phyloP scores from a whole-genome alignment of 2,888 invertebrate species.

The Thereva nobilitata region DNA sequence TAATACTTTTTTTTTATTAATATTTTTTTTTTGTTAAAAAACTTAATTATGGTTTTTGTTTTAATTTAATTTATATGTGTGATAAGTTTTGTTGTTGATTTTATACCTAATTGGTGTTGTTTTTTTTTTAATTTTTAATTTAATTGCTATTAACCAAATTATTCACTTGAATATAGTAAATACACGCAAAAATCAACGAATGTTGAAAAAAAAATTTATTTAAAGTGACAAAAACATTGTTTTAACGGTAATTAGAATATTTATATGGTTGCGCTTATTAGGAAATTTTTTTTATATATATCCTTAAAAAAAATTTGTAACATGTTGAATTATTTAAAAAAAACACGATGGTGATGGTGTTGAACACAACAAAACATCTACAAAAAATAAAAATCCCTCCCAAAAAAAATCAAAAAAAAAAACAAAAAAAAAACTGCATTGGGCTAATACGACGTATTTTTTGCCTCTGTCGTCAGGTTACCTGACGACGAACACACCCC shows the following conservation, averaged over 20 bases:
- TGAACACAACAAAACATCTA: conserved; percentile 46
- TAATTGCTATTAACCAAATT: conserved; percentile 23
- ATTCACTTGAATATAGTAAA: conserved; percentile 23
- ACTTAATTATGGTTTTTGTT: conserved; percentile 3
- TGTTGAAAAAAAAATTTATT: conserved; percentile 12
- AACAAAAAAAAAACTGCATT: conserved; percentile 49
- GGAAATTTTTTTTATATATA: conserved; percentile 16
- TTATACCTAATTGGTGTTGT: conserved; percentile 28
- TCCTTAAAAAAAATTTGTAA: conserved; percentile 19
- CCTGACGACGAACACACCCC: conserved; percentile 58
- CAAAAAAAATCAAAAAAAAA: conserved; percentile 45
- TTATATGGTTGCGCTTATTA: conserved; percentile 20
- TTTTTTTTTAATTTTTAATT: conserved; percentile 28
- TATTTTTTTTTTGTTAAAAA: no score
- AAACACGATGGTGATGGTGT: conserved; percentile 54
- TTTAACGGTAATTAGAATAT: neutral
- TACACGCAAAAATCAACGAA: conserved; percentile 22
- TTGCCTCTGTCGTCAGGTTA: conserved; percentile 61
- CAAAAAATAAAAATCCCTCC: conserved; percentile 45
- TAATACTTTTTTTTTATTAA: neutral
- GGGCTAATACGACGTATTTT: conserved; percentile 59
- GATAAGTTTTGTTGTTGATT: conserved; percentile 26
- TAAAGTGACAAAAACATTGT: conserved; percentile 16
- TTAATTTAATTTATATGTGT: conserved; percentile 37
- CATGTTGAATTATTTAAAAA: conserved; percentile 34